Conservation (phyloP, 2,888 invertebrate genomes). For the Auanema sp. region DNA sequence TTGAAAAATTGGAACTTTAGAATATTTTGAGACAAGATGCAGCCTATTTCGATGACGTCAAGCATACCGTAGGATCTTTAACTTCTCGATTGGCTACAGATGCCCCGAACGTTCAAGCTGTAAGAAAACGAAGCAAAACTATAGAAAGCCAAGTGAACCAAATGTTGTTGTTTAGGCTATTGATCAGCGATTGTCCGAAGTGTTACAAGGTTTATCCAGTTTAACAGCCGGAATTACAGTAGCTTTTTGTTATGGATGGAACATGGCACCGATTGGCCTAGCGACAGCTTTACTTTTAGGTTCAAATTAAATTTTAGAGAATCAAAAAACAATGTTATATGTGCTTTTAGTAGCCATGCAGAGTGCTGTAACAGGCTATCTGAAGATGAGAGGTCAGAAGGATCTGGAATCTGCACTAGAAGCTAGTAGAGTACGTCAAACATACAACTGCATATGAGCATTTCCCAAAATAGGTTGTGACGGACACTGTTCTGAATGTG, state of each 20-base stretch:
- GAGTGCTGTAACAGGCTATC: conserved; percentile 45
- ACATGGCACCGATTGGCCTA: conserved; percentile 58
- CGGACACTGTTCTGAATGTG: conserved; percentile 66
- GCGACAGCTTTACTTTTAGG: conserved; percentile 40
- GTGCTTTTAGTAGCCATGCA: conserved; percentile 29
- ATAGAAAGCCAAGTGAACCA: not conserved
- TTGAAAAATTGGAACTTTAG: conserved; percentile 40
- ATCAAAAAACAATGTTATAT: not conserved
- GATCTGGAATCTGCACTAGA: conserved; percentile 52
- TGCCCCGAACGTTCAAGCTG: conserved; percentile 66
- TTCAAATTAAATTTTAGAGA: not conserved
- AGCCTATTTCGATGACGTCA: conserved; percentile 66
- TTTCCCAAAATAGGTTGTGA: conserved; percentile 56
- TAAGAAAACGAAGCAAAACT: conserved; percentile 43
- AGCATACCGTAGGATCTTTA: conserved; percentile 65
- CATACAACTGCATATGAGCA: not conserved
- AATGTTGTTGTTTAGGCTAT: conserved; percentile 31
- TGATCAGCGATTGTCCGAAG: conserved; percentile 56
- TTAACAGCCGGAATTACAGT: conserved; percentile 49
- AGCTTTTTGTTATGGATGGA: conserved; percentile 56
- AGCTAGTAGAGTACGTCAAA: conserved; percentile 39
- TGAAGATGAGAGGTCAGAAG: conserved; percentile 48
- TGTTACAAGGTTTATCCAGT: conserved; percentile 46
- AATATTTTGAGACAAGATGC: conserved; percentile 65
- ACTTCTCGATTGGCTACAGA: conserved; percentile 66